phyloP scores from a whole-genome alignment of 2,888 invertebrate species.

The Prostheceraeus crozeri region DNA sequence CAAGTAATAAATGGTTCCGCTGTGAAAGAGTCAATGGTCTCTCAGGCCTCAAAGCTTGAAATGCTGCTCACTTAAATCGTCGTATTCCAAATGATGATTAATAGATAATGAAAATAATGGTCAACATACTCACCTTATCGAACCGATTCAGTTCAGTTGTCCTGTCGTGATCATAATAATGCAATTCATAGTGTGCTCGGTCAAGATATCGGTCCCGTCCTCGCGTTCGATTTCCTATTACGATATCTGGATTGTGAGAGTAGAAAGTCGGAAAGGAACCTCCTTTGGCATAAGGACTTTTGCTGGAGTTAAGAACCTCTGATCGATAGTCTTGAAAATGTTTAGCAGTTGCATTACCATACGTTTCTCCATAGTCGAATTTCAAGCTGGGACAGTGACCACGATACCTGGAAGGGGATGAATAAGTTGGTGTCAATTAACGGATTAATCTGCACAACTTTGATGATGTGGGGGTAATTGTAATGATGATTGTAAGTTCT shows the following conservation, averaged over 20 bases:
- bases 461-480: too few species aligned
- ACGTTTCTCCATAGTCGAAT: slow-evolving; percentile 57
- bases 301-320: slow-evolving; percentile 50
- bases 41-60: too few species aligned
- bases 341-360: slow-evolving; percentile 55
- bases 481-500: too few species aligned
- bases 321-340: slow-evolving; percentile 57
- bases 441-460: too few species aligned
- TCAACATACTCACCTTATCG: slow-evolving; percentile 48
- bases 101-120: too few species aligned
- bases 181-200: slow-evolving; percentile 51
- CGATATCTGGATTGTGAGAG: slow-evolving; percentile 55
- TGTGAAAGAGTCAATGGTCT: too few species aligned
- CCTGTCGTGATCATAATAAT: slow-evolving; percentile 52
- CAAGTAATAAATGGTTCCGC: too few species aligned
- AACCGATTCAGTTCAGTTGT: slow-evolving; percentile 50
- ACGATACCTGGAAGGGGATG: slow-evolving; percentile 54
- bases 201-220: slow-evolving; percentile 52
- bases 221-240: slow-evolving; percentile 51
- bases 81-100: too few species aligned
- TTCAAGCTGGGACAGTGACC: slow-evolving; percentile 56
- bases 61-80: too few species aligned
- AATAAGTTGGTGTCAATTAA: too few species aligned
- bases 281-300: slow-evolving; percentile 50
- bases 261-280: slow-evolving; percentile 56